These are phyloP conservation scores for Dromiciops gliroides DNA, from an alignment of 2,113 vertebrate genomes.

Conservation along the genomic window DNA sequence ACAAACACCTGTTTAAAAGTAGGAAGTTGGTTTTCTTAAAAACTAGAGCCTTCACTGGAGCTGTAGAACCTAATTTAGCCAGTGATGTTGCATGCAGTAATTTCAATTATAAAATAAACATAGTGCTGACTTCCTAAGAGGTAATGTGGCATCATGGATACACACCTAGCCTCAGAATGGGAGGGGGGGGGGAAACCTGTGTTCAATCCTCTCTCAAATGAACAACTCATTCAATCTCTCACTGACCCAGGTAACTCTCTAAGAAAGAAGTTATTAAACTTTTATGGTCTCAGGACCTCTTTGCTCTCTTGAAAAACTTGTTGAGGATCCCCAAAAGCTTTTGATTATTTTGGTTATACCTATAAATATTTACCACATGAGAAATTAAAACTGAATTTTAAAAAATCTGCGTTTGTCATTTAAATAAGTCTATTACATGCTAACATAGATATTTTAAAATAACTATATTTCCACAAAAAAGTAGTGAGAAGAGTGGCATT, in stretches of 20 bases:
- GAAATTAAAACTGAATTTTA: not conserved
- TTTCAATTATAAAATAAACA: not conserved
- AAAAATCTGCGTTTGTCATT: not conserved
- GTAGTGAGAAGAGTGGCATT: not conserved
- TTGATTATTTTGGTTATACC: not conserved
- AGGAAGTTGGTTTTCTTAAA: conserved; percentile 27
- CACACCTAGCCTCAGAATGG: not conserved
- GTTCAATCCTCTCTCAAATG: not conserved
- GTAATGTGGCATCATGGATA: not conserved
- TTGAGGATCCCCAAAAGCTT: not conserved
- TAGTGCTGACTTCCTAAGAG: not conserved
- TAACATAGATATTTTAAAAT: not conserved
- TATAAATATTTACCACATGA: not conserved
- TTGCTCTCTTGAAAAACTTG: not conserved
- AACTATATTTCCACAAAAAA: not conserved
- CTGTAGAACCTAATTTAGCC: conserved; percentile 17
- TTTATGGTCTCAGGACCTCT: not conserved
- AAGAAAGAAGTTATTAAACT: not conserved
- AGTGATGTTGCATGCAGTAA: not conserved
- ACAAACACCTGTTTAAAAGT: not conserved
- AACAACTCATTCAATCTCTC: not conserved
- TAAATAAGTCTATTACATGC: not conserved
- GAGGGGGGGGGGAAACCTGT: not conserved
- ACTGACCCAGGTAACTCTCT: not conserved
- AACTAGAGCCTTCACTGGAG: not conserved